Evolutionary conservation across 1,140 invertebrate genomes (phyloP).

Genomic region (Lineus longissimus): DNA sequence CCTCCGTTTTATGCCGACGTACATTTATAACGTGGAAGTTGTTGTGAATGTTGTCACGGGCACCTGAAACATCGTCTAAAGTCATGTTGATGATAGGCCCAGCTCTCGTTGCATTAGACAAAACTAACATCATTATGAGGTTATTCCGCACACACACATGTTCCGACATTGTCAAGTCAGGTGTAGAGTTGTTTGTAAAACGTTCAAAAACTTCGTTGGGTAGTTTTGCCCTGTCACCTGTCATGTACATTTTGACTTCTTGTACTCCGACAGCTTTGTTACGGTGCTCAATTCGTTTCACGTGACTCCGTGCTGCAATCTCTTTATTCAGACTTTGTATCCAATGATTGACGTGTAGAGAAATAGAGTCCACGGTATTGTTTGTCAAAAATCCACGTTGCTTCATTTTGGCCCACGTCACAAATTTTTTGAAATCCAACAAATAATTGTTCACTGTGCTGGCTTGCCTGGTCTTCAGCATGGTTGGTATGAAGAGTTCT

Average conservation of each 20-base stretch:
- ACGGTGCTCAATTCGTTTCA: background rate
- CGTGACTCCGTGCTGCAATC: background rate
- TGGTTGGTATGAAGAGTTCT: constrained; percentile 1
- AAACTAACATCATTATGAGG: background rate
- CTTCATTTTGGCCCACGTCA: constrained; percentile 1
- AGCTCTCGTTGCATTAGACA: constrained; percentile 1
- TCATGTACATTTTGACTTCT: background rate
- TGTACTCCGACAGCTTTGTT: background rate
- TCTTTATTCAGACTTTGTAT: constrained; percentile 1
- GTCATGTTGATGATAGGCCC: constrained; percentile 2
- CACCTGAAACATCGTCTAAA: background rate
- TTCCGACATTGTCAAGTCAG: background rate
- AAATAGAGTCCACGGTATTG: background rate
- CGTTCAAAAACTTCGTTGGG: too few relatives aligned
- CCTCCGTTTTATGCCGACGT: background rate
- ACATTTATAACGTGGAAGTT: background rate
- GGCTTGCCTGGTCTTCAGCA: constrained; percentile 3
- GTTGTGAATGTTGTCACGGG: background rate
- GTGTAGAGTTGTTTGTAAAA: background rate
- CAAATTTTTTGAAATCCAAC: constrained; percentile 1
- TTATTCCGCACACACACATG: background rate
- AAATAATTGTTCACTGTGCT: constrained; percentile 5
- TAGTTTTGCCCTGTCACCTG: background rate
- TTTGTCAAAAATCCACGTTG: background rate
- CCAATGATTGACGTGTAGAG: background rate